Percentiles rank a stretch among this genome's conserved stretches.
These are phyloP conservation scores for Limnephilus marmoratus DNA, from an alignment of 2,888 invertebrate species.

Conservation along the genomic window DNA sequence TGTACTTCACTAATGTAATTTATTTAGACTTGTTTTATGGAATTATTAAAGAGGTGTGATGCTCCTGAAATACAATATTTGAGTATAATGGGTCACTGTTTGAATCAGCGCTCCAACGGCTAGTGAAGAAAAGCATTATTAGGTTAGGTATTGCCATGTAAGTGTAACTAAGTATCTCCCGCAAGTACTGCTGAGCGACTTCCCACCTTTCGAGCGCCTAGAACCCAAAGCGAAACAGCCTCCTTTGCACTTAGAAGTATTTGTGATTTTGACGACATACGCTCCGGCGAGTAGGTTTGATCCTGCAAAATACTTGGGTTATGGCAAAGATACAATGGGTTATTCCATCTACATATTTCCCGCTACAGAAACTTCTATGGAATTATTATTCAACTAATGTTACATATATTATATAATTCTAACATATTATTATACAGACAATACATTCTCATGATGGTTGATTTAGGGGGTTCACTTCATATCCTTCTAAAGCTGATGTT, in stretches of 20 bases:
- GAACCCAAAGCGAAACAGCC: slow-evolving; percentile 95
- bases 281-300: slow-evolving; percentile 83
- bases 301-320: slow-evolving; percentile 80
- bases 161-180: neutral
- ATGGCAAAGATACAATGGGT: neutral
- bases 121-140: neutral
- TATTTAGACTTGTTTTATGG: no score
- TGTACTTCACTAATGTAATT: no score
- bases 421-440: no score
- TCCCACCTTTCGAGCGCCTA: slow-evolving; percentile 92
- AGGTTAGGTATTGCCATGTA: neutral
- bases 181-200: slow-evolving; percentile 1
- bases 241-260: slow-evolving; percentile 94
- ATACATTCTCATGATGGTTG: no score
- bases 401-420: neutral
- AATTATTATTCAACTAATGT: neutral
- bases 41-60: neutral
- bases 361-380: slow-evolving; percentile 14
- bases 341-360: slow-evolving; percentile 2
- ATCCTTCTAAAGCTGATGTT: no score
- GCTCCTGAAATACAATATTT: neutral
- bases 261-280: slow-evolving; percentile 82
- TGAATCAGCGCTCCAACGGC: neutral
- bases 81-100: neutral
- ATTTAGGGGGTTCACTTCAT: no score